Evolutionary conservation across 2,797 vertebrate genomes (phyloP), one percentile per base, ranked within the genome.

Genomic region (Sebastes taczanowskii): DNA sequence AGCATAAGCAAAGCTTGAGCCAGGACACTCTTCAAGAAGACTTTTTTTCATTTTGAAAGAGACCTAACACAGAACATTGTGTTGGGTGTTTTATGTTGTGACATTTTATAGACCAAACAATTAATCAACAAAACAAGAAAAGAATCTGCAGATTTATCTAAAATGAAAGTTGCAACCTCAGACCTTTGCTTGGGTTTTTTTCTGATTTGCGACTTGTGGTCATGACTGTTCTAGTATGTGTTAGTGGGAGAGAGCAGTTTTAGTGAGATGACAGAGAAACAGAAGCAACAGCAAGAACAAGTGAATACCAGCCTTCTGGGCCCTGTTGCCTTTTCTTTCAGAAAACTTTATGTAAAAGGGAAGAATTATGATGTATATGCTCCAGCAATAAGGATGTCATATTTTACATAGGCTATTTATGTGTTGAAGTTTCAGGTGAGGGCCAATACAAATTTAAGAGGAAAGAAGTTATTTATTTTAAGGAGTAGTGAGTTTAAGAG

Each of bases 401-500:
- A 22, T 22, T 55, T 79, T 69, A 65, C 20, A 69, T 64, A 55
- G 8, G 2, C 22, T 46, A 46, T 79, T 64, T 55, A 30, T 65
- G 38, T 55, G 22, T 35, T 29, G 49, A 56, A 22, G 16, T 71
- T 69, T 70, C 58, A 46, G 8, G 25, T 77, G 38, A 69, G 58
- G 49, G 27, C 69, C 60, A 56, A 56, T 32, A 38, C 64, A 70
- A 34, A 25, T 53, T 71, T 62, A 62, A 63, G 7, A 70, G 14
- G 18, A 35, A 78, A 11, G 8, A 61, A 64, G 27, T 49, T 34
- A 55, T 68, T 59, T 62, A 65, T 81, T 73, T 60, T 0, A 56
- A 58, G 18, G 38, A n/a, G 69, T 25, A 63, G 22, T 38, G 71
- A 71, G 18, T 23, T 61, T 62, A 34, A 63, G 34, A 80, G 42